Conservation (phyloP, 2,113 vertebrate species). For the Nothocercus julius region DNA sequence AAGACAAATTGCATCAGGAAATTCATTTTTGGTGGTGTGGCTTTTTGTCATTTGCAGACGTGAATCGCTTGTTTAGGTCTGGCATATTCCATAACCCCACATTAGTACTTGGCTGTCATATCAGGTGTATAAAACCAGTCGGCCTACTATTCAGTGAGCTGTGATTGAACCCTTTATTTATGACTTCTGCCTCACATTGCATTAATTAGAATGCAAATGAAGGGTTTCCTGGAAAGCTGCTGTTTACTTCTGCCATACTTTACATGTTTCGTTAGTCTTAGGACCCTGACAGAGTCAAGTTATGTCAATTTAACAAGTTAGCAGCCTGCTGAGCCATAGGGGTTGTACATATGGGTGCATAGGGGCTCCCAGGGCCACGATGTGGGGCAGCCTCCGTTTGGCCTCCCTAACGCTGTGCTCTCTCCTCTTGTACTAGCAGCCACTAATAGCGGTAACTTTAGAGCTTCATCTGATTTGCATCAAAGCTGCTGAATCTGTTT, state of each 20-base stretch:
- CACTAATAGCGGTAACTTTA: neutral
- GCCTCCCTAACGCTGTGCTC: neutral
- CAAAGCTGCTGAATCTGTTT: neutral
- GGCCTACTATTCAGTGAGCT: conserved; percentile 26
- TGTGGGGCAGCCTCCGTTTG: neutral
- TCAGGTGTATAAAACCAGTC: conserved; percentile 41
- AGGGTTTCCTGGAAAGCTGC: conserved; percentile 63
- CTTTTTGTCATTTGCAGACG: neutral
- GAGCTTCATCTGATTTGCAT: neutral
- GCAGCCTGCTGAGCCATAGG: neutral
- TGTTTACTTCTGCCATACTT: conserved; percentile 57
- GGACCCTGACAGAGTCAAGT: conserved; percentile 32
- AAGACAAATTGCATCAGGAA: neutral
- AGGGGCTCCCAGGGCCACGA: neutral
- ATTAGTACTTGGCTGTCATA: conserved; percentile 9
- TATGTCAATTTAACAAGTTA: conserved; percentile 55
- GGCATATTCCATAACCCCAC: neutral
- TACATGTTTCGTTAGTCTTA: conserved; percentile 63
- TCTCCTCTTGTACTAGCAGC: neutral
- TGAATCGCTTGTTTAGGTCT: conserved; percentile 8
- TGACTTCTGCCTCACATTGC: conserved; percentile 50
- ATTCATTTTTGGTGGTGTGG: neutral
- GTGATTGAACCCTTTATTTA: conserved; percentile 65
- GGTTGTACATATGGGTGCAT: neutral
- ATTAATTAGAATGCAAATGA: conserved; percentile 69